Evolutionary conservation across 1,140 invertebrate species (phyloP).

Genomic region (Asbolus verrucosus): DNA sequence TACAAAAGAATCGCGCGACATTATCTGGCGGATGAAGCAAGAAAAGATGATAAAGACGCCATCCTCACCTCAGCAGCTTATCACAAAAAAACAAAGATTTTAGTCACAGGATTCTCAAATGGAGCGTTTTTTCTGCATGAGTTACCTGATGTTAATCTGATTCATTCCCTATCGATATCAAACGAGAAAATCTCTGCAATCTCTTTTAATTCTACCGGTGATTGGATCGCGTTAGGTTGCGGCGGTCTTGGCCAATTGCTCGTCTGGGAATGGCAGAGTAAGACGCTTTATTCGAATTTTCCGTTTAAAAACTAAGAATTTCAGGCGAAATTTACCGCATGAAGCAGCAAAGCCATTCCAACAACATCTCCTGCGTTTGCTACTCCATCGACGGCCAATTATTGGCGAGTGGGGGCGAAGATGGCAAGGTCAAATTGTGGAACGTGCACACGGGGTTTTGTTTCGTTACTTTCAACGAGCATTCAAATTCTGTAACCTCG

Average conservation of each 20-base stretch:
- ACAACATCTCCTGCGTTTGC: slow-evolving; percentile 86
- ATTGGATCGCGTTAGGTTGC: slow-evolving; percentile 95
- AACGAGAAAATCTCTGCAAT: slow-evolving; percentile 85
- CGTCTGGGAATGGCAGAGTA: slow-evolving; percentile 99
- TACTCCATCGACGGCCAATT: slow-evolving; percentile 94
- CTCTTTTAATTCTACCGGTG: slow-evolving; percentile 86
- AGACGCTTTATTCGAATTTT: slow-evolving; percentile 24
- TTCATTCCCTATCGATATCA: slow-evolving; percentile 90
- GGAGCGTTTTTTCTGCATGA: slow-evolving; percentile 93
- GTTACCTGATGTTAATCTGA: slow-evolving; percentile 91
- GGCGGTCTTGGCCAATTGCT: slow-evolving; percentile 87
- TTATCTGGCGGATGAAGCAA: slow-evolving; percentile 78
- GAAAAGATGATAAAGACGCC: slow-evolving; percentile 72
- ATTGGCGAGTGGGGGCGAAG: slow-evolving; percentile 93
- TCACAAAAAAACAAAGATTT: slow-evolving; percentile 80
- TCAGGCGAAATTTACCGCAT: slow-evolving; percentile 92
- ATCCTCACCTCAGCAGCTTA: slow-evolving; percentile 83
- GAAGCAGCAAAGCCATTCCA: slow-evolving; percentile 96
- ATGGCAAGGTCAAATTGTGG: slow-evolving; percentile 98
- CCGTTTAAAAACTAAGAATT: slow-evolving; percentile 10
- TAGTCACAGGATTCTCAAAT: slow-evolving; percentile 82
- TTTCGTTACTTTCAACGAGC: slow-evolving; percentile 94
- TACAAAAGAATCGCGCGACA: slow-evolving; percentile 79
- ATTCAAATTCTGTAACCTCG: slow-evolving; percentile 83
- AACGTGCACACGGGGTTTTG: slow-evolving; percentile 91